These are phyloP conservation scores for Stomorhina lunata DNA, from an alignment of 2,888 invertebrate genomes.

Conservation along the genomic window DNA sequence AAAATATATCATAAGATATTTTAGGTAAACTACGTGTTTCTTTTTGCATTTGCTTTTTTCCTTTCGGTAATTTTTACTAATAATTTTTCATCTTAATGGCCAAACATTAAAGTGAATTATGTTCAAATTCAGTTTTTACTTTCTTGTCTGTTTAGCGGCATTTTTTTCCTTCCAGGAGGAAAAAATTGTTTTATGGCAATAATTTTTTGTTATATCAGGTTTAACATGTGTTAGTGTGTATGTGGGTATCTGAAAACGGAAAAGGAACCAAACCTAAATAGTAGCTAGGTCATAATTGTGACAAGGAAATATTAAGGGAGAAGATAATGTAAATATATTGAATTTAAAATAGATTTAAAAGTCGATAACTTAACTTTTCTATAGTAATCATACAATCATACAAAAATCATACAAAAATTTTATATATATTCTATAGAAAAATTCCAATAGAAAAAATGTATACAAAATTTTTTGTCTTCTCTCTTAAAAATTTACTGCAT, in stretches of 20 bases:
- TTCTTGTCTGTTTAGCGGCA: neutral
- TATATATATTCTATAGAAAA: no score
- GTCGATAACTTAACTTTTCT: no score
- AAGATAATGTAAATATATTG: no score
- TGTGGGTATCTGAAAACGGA: neutral
- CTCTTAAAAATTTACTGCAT: neutral
- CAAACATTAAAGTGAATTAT: constrained; percentile 60
- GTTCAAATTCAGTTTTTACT: neutral
- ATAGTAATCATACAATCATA: no score
- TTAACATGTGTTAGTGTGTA: neutral
- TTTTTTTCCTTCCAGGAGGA: no score
- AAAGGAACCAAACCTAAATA: no score
- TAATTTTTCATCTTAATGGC: constrained; percentile 59
- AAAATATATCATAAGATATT: constrained; percentile 2
- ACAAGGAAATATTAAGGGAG: no score
- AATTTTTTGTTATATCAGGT: neutral
- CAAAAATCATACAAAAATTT: no score
- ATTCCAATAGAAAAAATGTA: no score
- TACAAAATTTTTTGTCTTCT: neutral
- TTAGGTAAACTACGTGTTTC: constrained; percentile 14
- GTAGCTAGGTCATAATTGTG: no score
- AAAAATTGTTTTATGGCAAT: constrained; percentile 6
- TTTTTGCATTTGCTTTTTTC: neutral
- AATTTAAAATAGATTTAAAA: no score
- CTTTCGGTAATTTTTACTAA: constrained; percentile 15